Evolutionary conservation across 2,888 invertebrate genomes (phyloP).

Genomic region (Pyrocoelia pectoralis): DNA sequence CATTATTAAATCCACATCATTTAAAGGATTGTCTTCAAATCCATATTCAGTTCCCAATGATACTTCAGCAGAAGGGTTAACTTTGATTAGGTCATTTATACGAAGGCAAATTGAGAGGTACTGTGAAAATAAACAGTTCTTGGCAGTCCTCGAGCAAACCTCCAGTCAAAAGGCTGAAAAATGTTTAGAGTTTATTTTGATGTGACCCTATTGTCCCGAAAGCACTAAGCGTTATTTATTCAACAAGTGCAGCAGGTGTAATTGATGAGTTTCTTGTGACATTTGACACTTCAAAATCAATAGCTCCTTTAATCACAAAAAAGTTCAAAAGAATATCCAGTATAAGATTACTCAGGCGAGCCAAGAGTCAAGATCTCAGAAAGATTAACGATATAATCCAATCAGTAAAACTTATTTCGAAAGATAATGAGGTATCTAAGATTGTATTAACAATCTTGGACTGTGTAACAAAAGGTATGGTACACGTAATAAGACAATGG

Average conservation of each 20-base stretch:
- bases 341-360: too few species aligned
- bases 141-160: not conserved
- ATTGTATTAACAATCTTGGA: too few species aligned
- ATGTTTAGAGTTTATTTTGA: not conserved
- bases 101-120: not conserved
- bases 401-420: too few species aligned
- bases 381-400: too few species aligned
- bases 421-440: too few species aligned
- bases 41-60: conserved; percentile 3
- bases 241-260: not conserved
- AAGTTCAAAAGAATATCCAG: not conserved
- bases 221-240: conserved; percentile 5
- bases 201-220: not conserved
- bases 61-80: not conserved
- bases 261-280: not conserved
- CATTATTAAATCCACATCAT: not conserved
- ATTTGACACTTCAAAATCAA: conserved; percentile 9
- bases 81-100: not conserved
- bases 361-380: too few species aligned
- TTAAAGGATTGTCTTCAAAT: not conserved
- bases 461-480: too few species aligned
- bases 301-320: not conserved
- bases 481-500: too few species aligned
- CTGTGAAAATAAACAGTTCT: conserved; percentile 2
- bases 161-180: not conserved